These are phyloP conservation scores for Drosophila leontia DNA, from an alignment of 1,140 invertebrate genomes.

Conservation along the genomic window DNA sequence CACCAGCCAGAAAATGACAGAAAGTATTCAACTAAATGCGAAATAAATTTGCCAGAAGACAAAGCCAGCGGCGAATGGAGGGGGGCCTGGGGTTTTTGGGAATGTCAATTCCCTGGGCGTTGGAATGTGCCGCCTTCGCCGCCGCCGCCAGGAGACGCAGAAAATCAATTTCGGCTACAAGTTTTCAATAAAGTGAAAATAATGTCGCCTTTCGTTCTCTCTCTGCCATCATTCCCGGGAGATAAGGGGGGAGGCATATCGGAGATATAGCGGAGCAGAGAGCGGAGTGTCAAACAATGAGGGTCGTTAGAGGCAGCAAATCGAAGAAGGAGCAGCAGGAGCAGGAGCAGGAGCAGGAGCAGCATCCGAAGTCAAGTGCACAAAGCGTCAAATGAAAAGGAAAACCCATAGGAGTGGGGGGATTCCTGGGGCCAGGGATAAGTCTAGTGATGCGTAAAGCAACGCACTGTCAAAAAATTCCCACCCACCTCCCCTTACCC, in stretches of 20 bases:
- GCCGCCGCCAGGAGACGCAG: conserved; percentile 69
- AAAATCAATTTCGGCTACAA: conserved; percentile 82
- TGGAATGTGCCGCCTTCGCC: conserved; percentile 59
- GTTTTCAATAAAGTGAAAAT: conserved; percentile 83
- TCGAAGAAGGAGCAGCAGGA: conserved; percentile 47
- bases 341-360: conserved; percentile 5
- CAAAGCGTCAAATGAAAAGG: conserved; percentile 82
- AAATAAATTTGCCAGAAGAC: conserved; percentile 80
- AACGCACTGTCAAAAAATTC: conserved; percentile 74
- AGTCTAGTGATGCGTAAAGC: conserved; percentile 79
- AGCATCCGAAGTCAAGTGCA: conserved; percentile 75
- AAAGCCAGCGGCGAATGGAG: conserved; percentile 21
- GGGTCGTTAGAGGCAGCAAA: conserved; percentile 81
- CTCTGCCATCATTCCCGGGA: conserved; percentile 66
- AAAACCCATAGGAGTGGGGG: conserved; percentile 46
- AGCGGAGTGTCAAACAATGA: conserved; percentile 79
- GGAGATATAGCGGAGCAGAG: conserved; percentile 31
- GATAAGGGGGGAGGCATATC: conserved; percentile 49
- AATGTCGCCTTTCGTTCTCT: conserved; percentile 58
- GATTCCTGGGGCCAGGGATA: conserved; percentile 31
- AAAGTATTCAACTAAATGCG: conserved; percentile 82
- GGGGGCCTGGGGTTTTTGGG: conserved; percentile 12
- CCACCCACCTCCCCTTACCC: neutral
- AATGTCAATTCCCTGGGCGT: conserved; percentile 75
- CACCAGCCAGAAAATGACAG: conserved; percentile 64